Conservation (phyloP, 2,888 invertebrate species). For the Vanessa cardui region DNA sequence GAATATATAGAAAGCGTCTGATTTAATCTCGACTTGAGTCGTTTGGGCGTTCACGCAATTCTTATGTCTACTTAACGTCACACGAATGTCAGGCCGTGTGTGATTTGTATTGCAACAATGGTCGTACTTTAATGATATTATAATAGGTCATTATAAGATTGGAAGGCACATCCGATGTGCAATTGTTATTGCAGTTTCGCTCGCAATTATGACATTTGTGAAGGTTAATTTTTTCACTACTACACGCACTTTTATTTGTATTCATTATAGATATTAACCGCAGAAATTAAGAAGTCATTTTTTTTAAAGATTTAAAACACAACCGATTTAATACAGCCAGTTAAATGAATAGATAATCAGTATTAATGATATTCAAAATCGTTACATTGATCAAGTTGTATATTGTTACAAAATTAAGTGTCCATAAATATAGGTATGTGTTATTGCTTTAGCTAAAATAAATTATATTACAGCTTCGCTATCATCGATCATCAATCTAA, state of each 20-base stretch:
- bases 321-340: too few species aligned
- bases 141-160: constrained; percentile 42
- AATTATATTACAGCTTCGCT: not conserved
- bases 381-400: too few species aligned
- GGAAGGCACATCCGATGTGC: constrained; percentile 41
- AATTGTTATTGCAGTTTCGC: constrained; percentile 37
- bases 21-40: constrained; percentile 42
- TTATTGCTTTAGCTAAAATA: constrained; percentile 1
- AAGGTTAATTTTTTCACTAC: constrained; percentile 25
- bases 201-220: constrained; percentile 22
- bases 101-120: constrained; percentile 41
- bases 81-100: constrained; percentile 47
- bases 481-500: constrained; percentile 12
- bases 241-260: not conserved
- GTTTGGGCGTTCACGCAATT: constrained; percentile 59
- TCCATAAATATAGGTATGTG: not conserved
- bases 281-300: too few species aligned
- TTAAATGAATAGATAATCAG: too few species aligned
- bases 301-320: too few species aligned
- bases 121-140: constrained; percentile 43
- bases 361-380: too few species aligned
- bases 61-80: constrained; percentile 61
- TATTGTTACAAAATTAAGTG: too few species aligned
- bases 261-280: too few species aligned
- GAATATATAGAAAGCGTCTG: constrained; percentile 45